Conservation (phyloP, 30 jellyfish, hydroid and myxozoan species). For the Turritopsis dohrnii region DNA sequence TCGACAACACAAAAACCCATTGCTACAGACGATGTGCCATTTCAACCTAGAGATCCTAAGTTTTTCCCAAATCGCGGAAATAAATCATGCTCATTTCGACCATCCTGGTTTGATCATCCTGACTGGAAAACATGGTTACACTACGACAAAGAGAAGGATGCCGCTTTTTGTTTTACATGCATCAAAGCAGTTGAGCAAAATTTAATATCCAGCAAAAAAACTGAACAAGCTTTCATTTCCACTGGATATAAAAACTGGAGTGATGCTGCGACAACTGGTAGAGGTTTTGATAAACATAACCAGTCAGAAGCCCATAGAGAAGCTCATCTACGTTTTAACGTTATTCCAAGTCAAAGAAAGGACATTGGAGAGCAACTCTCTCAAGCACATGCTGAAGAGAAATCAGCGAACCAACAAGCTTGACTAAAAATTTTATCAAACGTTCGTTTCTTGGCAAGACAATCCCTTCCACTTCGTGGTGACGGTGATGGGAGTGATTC, state of each 20-base stretch:
- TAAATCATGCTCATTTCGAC: conserved; percentile 24
- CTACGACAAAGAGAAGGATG: conserved; percentile 17
- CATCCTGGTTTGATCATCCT: conserved; percentile 22
- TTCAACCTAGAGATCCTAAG: too few relatives aligned
- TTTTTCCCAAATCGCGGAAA: too few relatives aligned
- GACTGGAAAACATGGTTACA: conserved; percentile 25
- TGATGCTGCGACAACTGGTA: neutral
- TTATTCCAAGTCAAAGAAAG: neutral
- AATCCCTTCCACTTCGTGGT: too few relatives aligned
- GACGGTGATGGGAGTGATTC: too few relatives aligned
- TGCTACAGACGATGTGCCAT: too few relatives aligned
- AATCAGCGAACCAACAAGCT: too few relatives aligned
- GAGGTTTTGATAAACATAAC: conserved; percentile 17
- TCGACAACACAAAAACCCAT: too few relatives aligned
- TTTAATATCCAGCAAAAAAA: conserved; percentile 15
- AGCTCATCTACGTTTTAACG: neutral
- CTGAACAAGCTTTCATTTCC: neutral
- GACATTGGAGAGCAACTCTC: conserved; percentile 19
- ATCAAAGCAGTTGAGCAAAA: neutral
- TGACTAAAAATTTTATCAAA: too few relatives aligned
- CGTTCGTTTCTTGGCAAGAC: too few relatives aligned
- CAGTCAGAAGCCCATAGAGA: conserved; percentile 21
- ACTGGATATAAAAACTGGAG: conserved; percentile 10
- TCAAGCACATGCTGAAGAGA: too few relatives aligned
- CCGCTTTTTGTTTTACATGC: conserved; percentile 24